phyloP scores from a whole-genome alignment of 2,888 invertebrate species.

The Anthrax anthrax region DNA sequence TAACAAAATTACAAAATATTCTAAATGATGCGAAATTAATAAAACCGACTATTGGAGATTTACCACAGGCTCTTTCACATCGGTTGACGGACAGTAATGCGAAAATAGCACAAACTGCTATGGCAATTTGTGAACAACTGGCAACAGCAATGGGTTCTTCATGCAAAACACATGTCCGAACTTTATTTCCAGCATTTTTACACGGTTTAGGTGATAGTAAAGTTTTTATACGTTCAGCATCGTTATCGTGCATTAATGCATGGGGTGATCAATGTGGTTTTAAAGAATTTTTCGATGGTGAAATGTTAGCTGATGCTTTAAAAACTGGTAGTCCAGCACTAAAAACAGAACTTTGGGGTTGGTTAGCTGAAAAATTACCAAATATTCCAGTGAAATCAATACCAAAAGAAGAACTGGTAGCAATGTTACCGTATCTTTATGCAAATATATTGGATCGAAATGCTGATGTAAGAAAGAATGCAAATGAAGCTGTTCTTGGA shows the following conservation, averaged over 20 bases:
- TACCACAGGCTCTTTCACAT: slow-evolving; percentile 62
- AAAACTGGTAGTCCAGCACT: slow-evolving; percentile 73
- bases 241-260: slow-evolving; percentile 67
- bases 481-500: slow-evolving; percentile 77
- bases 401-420: slow-evolving; percentile 64
- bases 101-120: slow-evolving; percentile 70
- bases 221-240: slow-evolving; percentile 65
- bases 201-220: slow-evolving; percentile 63
- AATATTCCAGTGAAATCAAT: slow-evolving; percentile 53
- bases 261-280: slow-evolving; percentile 74
- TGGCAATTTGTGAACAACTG: slow-evolving; percentile 69
- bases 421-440: slow-evolving; percentile 64
- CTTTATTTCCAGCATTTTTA: slow-evolving; percentile 74
- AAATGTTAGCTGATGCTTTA: slow-evolving; percentile 78
- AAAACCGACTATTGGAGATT: slow-evolving; percentile 67
- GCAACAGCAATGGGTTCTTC: slow-evolving; percentile 71
- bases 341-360: slow-evolving; percentile 66
- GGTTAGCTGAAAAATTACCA: slow-evolving; percentile 73
- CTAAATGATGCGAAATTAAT: slow-evolving; percentile 58
- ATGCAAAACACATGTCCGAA: slow-evolving; percentile 62
- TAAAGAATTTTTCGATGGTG: slow-evolving; percentile 71
- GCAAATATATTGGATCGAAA: slow-evolving; percentile 80
- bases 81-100: slow-evolving; percentile 83
- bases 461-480: slow-evolving; percentile 79
- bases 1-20: slow-evolving; percentile 33